Conservation (phyloP, 2,888 invertebrate genomes). For the Amiota minor region DNA sequence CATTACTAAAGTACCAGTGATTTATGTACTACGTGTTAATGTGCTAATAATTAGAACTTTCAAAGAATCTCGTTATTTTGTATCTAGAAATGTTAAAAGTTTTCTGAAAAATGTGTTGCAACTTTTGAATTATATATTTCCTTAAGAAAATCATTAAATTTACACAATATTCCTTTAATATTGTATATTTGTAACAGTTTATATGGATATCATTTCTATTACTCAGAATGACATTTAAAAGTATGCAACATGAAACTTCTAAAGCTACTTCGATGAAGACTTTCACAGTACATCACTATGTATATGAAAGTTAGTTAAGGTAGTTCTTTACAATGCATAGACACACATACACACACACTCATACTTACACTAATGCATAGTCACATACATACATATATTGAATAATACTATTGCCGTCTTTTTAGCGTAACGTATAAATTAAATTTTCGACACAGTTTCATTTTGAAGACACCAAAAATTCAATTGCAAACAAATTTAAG, state of each 20-base stretch:
- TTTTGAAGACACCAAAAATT: constrained; percentile 4
- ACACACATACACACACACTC: background rate
- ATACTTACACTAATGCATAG: no score
- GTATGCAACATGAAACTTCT: background rate
- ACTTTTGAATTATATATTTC: no score
- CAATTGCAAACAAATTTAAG: constrained; percentile 12
- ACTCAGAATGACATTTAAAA: background rate
- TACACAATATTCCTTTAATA: background rate
- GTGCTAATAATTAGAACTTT: no score
- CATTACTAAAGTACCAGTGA: no score
- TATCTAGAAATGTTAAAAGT: no score
- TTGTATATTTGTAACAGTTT: no score
- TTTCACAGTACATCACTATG: background rate
- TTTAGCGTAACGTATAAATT: constrained; percentile 19
- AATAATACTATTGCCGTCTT: constrained; percentile 10
- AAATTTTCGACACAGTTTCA: constrained; percentile 13
- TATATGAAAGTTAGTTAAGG: background rate
- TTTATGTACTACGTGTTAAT: no score
- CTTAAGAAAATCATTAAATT: background rate
- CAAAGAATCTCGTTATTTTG: no score
- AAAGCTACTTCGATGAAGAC: background rate
- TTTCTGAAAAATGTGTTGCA: no score
- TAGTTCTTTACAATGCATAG: background rate
- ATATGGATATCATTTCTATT: no score
- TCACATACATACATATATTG: background rate